These are phyloP conservation scores for Papilio protenor DNA, from an alignment of 2,888 invertebrate genomes.

Conservation along the genomic window DNA sequence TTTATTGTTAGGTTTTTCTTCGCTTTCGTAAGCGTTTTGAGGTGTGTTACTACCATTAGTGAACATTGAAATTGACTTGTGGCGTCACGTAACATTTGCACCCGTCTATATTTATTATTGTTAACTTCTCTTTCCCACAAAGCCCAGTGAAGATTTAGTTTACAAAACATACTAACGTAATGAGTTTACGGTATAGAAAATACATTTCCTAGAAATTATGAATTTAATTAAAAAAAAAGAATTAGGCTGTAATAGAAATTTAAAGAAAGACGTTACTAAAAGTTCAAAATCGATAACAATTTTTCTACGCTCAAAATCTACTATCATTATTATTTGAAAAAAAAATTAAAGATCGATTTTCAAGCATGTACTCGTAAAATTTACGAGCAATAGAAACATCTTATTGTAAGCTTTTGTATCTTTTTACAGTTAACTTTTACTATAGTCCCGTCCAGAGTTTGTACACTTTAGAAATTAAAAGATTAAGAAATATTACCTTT, in stretches of 20 bases:
- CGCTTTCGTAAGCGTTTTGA: constrained; percentile 67
- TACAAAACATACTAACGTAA: not conserved
- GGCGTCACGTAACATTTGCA: constrained; percentile 35
- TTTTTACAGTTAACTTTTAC: not conserved
- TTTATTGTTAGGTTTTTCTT: constrained; percentile 65
- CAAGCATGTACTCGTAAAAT: too few relatives aligned
- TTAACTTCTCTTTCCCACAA: not conserved
- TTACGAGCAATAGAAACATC: not conserved
- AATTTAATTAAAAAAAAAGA: too few relatives aligned
- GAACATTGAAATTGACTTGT: constrained; percentile 26
- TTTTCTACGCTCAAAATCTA: too few relatives aligned
- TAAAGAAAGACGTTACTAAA: too few relatives aligned
- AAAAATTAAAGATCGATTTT: too few relatives aligned
- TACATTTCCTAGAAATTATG: not conserved
- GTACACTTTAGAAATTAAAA: constrained; percentile 15
- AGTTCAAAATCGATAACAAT: too few relatives aligned
- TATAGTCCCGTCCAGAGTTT: not conserved
- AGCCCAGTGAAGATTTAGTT: not conserved
- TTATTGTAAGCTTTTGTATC: not conserved
- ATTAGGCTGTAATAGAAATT: too few relatives aligned
- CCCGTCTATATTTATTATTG: constrained; percentile 15
- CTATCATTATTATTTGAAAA: too few relatives aligned
- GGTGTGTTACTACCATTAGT: constrained; percentile 42
- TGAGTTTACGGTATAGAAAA: not conserved
- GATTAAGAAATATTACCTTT: constrained; percentile 38